A percentile compares a stretch with the other conserved stretches of the same genome.
Conservation (phyloP, 1,140 invertebrate genomes). For the Metopolophium dirhodum region DNA sequence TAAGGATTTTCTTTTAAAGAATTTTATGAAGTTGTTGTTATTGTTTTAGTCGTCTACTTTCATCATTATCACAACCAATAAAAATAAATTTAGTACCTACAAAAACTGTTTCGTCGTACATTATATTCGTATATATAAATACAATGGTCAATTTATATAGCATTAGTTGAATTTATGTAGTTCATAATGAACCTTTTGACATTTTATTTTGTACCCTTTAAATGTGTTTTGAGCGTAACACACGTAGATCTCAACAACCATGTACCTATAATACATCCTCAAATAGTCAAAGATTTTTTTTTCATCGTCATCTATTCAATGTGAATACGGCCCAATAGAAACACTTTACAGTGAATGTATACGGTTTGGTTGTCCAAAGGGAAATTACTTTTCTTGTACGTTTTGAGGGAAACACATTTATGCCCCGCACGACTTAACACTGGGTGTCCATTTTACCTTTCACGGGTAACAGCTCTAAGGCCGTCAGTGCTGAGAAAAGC, state of each 20-base stretch:
- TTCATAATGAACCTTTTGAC: background rate
- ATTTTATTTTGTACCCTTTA: background rate
- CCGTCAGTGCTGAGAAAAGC: background rate
- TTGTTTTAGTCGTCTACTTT: background rate
- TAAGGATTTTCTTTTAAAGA: background rate
- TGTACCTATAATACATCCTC: background rate
- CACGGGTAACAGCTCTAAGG: constrained; percentile 6
- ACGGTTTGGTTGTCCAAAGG: background rate
- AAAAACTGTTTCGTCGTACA: background rate
- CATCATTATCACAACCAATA: background rate
- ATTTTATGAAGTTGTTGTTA: background rate
- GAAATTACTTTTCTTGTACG: constrained; percentile 41
- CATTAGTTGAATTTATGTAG: background rate
- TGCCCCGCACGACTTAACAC: background rate
- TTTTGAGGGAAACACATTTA: constrained; percentile 34
- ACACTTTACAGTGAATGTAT: background rate
- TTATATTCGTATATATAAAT: no score
- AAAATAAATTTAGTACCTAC: background rate
- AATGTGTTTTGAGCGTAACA: background rate
- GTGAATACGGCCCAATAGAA: background rate
- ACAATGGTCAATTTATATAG: background rate
- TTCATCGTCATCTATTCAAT: background rate
- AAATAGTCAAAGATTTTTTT: constrained; percentile 4
- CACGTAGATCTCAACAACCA: background rate
- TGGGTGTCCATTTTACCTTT: constrained; percentile 18